phyloP scores from a whole-genome alignment of 2,113 vertebrate species.

The Nothocercus julius region DNA sequence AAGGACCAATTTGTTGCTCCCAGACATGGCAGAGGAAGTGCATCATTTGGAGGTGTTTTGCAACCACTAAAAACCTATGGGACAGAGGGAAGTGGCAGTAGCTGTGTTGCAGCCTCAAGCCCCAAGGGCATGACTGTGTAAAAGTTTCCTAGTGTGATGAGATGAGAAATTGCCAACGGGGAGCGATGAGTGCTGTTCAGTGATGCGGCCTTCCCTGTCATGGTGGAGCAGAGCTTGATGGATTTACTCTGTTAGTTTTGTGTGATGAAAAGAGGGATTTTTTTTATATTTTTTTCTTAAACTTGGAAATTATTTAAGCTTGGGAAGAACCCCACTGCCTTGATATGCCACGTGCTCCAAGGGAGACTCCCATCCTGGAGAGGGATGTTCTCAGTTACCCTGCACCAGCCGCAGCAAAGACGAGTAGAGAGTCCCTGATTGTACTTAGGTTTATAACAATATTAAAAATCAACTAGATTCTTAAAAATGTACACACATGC shows the following conservation, averaged over 20 bases:
- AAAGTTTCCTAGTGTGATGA: neutral
- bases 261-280: neutral
- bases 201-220: neutral
- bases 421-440: too few species aligned
- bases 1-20: neutral
- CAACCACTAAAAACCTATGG: neutral
- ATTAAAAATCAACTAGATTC: too few species aligned
- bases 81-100: neutral
- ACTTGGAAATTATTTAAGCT: conserved; percentile 31
- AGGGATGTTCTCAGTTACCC: too few species aligned
- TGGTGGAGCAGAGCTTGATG: conserved; percentile 33
- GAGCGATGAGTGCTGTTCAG: neutral
- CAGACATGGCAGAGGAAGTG: neutral
- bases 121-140: neutral
- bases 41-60: fast-evolving
- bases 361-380: too few species aligned
- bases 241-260: conserved; percentile 48
- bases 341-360: too few species aligned
- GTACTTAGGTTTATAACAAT: too few species aligned
- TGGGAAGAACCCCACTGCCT: too few species aligned
- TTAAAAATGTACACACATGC: too few species aligned
- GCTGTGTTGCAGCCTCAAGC: fast-evolving
- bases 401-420: too few species aligned
- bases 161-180: neutral
- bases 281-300: neutral